phyloP scores from a whole-genome alignment of 2,113 vertebrate genomes.

The Polypterus senegalus region DNA sequence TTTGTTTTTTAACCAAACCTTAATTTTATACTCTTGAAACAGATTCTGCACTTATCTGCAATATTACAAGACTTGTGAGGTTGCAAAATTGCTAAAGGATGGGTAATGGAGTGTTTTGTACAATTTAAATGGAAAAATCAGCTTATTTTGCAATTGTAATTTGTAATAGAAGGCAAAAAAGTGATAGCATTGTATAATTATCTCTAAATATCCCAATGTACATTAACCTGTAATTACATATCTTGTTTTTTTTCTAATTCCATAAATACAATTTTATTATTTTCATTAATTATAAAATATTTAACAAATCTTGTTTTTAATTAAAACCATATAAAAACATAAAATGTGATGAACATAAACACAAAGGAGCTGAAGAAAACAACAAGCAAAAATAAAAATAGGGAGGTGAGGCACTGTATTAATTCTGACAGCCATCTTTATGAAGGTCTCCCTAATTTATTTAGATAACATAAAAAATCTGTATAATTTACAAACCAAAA shows the following conservation, averaged over 20 bases:
- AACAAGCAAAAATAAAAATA: too few relatives aligned
- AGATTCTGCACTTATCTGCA: constrained; percentile 48
- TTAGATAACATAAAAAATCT: too few relatives aligned
- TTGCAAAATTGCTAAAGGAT: constrained; percentile 76
- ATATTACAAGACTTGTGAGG: constrained; percentile 52
- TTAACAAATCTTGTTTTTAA: too few relatives aligned
- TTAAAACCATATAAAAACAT: too few relatives aligned
- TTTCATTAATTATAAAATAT: too few relatives aligned
- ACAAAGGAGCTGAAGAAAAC: too few relatives aligned
- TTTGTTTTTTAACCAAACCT: constrained; percentile 42
- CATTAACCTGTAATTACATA: constrained; percentile 79
- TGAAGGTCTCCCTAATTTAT: too few relatives aligned
- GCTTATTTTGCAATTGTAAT: constrained; percentile 61
- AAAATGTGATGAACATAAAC: too few relatives aligned
- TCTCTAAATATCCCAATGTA: constrained; percentile 72
- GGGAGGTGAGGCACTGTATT: too few relatives aligned
- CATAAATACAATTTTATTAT: too few relatives aligned
- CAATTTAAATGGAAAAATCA: constrained; percentile 56
- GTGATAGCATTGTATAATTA: constrained; percentile 58
- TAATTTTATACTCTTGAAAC: constrained; percentile 24
- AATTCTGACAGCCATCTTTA: too few relatives aligned
- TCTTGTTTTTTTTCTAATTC: constrained; percentile 46
- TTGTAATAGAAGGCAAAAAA: constrained; percentile 65
- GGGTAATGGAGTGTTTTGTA: constrained; percentile 64
- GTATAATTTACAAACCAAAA: too few relatives aligned